These are phyloP conservation scores for Parnassius mnemosyne DNA, from an alignment of 2,888 invertebrate genomes.

Conservation along the genomic window DNA sequence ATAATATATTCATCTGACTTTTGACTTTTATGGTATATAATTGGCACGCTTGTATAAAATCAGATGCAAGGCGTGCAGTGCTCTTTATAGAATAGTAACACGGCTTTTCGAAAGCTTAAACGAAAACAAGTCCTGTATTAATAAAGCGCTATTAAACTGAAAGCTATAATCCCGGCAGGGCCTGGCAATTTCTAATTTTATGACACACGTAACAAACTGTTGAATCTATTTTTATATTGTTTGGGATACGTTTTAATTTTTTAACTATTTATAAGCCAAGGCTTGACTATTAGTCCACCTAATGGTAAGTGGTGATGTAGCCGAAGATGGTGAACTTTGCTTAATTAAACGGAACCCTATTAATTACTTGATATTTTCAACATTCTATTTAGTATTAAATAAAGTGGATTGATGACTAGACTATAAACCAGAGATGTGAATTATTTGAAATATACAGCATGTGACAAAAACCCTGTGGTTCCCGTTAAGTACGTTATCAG, in stretches of 20 bases:
- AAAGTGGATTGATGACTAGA: too few relatives aligned
- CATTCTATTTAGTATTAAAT: too few relatives aligned
- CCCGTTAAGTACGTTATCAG: too few relatives aligned
- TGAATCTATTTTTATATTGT: constrained; percentile 16
- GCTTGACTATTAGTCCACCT: too few relatives aligned
- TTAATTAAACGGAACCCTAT: too few relatives aligned
- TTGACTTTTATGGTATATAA: constrained; percentile 63
- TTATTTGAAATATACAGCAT: too few relatives aligned
- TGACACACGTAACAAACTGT: constrained; percentile 32
- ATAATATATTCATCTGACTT: constrained; percentile 36
- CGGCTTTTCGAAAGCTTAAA: constrained; percentile 61
- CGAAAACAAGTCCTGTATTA: constrained; percentile 49
- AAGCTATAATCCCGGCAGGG: constrained; percentile 54
- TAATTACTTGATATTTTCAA: too few relatives aligned
- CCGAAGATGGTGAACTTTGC: too few relatives aligned
- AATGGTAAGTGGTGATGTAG: too few relatives aligned
- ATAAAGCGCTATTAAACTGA: constrained; percentile 59
- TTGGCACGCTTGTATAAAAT: constrained; percentile 68
- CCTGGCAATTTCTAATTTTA: constrained; percentile 59
- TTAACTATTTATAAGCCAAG: too few relatives aligned
- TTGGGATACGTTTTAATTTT: background rate
- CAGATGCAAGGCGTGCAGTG: constrained; percentile 46
- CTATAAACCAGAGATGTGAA: too few relatives aligned
- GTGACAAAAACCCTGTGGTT: too few relatives aligned
- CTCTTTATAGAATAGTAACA: constrained; percentile 54